Conservation (phyloP, 2,888 invertebrate species). For the Trissoscelio sp. region DNA sequence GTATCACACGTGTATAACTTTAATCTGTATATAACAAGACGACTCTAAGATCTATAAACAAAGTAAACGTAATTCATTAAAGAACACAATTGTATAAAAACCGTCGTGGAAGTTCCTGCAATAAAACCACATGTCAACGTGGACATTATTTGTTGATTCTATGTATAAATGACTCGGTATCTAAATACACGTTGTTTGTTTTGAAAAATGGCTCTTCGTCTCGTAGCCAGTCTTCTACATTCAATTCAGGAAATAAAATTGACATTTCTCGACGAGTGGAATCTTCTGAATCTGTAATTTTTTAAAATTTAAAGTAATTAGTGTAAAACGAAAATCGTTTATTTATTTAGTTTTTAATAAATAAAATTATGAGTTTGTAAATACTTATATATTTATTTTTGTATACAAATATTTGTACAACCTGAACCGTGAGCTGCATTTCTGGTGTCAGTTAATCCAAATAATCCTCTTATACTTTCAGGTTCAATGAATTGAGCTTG, state of each 20-base stretch:
- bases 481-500: conserved; percentile 92
- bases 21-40: conserved; percentile 38
- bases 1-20: conserved; percentile 25
- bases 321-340: not conserved
- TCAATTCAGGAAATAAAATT: conserved; percentile 94
- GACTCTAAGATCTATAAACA: conserved; percentile 4
- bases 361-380: not conserved
- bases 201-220: conserved; percentile 84
- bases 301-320: not conserved
- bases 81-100: conserved; percentile 20
- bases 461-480: conserved; percentile 90
- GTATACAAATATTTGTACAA: conserved; percentile 76
- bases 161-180: conserved; percentile 85
- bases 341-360: conserved; percentile 1
- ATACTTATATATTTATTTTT: not conserved
- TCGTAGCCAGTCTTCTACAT: conserved; percentile 87
- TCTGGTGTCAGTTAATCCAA: conserved; percentile 96
- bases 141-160: conserved; percentile 73
- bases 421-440: conserved; percentile 98
- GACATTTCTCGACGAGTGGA: conserved; percentile 91
- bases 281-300: conserved; percentile 87
- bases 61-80: not conserved
- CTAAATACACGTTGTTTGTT: conserved; percentile 84
- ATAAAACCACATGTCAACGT: conserved; percentile 2
- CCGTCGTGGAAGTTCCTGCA: conserved; percentile 3